These are phyloP conservation scores for Pentalonia nigronervosa DNA, from an alignment of 1,140 invertebrate genomes.

Conservation along the genomic window DNA sequence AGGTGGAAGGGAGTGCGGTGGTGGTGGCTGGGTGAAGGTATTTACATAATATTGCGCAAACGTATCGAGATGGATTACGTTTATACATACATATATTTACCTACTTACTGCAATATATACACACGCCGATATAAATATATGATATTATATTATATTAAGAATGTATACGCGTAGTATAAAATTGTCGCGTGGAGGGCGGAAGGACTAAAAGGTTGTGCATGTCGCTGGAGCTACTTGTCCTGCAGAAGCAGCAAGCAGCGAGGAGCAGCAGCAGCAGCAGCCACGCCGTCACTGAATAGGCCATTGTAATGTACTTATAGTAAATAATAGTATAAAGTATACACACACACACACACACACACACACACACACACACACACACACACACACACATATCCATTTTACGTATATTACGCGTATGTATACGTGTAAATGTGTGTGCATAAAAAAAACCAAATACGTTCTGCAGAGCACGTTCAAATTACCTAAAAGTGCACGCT, in stretches of 20 bases:
- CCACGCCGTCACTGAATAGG: neutral
- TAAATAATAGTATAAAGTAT: neutral
- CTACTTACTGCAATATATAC: neutral
- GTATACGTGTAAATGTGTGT: neutral
- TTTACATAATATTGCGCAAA: neutral
- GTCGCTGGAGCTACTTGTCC: neutral
- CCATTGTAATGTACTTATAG: slow-evolving; percentile 16
- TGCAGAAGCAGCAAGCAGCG: neutral
- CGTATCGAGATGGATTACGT: neutral
- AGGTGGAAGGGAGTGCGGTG: too few species aligned
- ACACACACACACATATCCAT: neutral
- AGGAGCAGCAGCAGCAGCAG: neutral
- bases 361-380: neutral
- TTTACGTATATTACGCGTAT: too few species aligned
- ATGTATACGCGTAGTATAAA: neutral
- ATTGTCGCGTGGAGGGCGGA: neutral
- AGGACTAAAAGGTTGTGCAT: slow-evolving; percentile 18
- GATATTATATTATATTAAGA: neutral
- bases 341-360: neutral
- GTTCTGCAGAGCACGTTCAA: neutral
- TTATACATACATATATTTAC: neutral
- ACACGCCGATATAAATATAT: neutral
- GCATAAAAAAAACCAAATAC: neutral
- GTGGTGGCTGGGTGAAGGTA: neutral
- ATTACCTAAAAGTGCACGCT: slow-evolving; percentile 48